Base-by-base conservation (phyloP, 1,140 invertebrate species). In the Dreissena polymorpha region DNA sequence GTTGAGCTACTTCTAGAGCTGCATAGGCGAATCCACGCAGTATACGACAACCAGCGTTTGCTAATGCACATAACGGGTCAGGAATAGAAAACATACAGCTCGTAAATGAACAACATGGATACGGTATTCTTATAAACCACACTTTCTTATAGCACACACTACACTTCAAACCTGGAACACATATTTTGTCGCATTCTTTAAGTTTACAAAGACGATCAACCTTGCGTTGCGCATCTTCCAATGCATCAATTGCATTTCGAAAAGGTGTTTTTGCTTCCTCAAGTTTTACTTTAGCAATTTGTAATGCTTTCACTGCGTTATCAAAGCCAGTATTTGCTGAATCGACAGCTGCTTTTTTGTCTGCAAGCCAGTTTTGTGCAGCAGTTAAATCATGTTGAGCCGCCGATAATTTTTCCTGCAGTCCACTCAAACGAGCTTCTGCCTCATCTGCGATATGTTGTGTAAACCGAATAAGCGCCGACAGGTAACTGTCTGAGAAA, bases 201-300 rank as follows among this genome's bases (percentile, higher is more conserved):
- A 80, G 63, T n/a, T 2, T 80, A 27, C 78, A 80, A 10, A 80
- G 1, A 0, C 27, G 55, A 65, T 80, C 78, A 21, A 80, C 78
- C 64, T 80, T 80, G 13, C 69, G 49, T 70, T 80, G 68, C 18
- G 78, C 68, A 60, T 60, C 78, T 71, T 80, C 64, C 3, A 80
- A 65, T 72, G 23, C 51, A 57, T 25, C 70, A 29, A 80, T 57
- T 63, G 78, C 78, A 49, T 64, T 51, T 63, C 27, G 29, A 21
- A 80, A 72, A 8, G 78, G 78, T 50, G 10, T 18, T 29, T 80
- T 80, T 16, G 78, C 78, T 51, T 50, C 60, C 51, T 80, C 78
- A 14, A 80, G 27, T 72, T 72, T 80, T 10, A 50, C 39, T 72
- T 80, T 80, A 23, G 69, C 78, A 13, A 50, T 10, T 51, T 80